phyloP scores from a whole-genome alignment of 2,888 invertebrate genomes.

The Erebia ligea region DNA sequence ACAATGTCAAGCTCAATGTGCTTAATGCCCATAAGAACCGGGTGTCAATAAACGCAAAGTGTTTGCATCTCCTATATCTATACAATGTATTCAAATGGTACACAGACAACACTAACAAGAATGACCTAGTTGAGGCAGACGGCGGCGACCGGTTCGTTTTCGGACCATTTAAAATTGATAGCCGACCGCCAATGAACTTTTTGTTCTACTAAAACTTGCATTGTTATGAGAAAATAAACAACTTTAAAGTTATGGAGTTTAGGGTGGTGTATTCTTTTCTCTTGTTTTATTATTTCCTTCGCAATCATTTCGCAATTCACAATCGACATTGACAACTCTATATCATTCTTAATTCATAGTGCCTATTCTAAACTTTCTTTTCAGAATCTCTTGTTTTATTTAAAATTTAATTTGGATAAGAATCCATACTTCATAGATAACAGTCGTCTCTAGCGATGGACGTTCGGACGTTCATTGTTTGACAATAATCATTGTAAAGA shows the following conservation, averaged over 20 bases:
- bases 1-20: slow-evolving; percentile 2
- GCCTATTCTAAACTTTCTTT: not conserved
- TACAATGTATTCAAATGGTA: slow-evolving; percentile 46
- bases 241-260: not conserved
- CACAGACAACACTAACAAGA: slow-evolving; percentile 64
- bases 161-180: slow-evolving; percentile 69
- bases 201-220: slow-evolving; percentile 10
- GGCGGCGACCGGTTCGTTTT: slow-evolving; percentile 60
- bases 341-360: not conserved
- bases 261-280: not conserved
- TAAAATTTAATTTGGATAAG: no score
- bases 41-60: slow-evolving; percentile 26
- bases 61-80: slow-evolving; percentile 48
- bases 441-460: no score
- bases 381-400: no score
- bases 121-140: slow-evolving; percentile 74
- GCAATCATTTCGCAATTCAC: not conserved
- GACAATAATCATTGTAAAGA: no score
- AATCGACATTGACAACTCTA: slow-evolving; percentile 2
- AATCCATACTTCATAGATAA: no score
- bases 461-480: no score
- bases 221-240: not conserved
- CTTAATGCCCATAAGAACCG: not conserved
- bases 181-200: slow-evolving; percentile 9
- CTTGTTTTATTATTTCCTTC: not conserved